Base-by-base conservation (phyloP, 2,113 vertebrate species). In the Melanerpes formicivorus region DNA sequence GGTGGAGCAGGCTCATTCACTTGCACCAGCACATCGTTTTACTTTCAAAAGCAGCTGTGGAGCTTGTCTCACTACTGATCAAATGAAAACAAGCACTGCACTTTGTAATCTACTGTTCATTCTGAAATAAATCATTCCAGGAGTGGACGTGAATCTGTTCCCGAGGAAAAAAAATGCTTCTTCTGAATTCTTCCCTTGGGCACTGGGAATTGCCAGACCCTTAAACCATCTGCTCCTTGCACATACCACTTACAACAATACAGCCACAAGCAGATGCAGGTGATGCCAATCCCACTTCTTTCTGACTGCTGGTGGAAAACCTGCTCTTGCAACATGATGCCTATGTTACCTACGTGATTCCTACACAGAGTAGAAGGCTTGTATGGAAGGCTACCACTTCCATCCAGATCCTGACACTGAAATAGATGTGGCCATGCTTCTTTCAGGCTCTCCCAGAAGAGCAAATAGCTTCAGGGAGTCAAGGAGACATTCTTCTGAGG, bases 1-100 rank as follows among this genome's bases (percentile, higher is more conserved):
- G 1, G 17, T 2, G 32, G 8, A 23, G 37, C 69, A 22, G 59
- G 52, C 22, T 40, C 17, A 0, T 17, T 5, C 3, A 0, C 2
- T 67, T 62, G 69, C 74, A 72, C 22, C 59, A 14, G 32, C 8
- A 32, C 55, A 26, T 3, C 46, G 42, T 46, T 9, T 29, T 26
- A 4, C 48, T 22, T 30, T 3, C 6, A 60, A 72, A 46, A 32
- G 27, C 52, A 40, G 5, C 52, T 32, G 4, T 6, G 44, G 16
- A 18, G 22, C 12, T 30, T 32, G 14, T 11, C 74, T 63, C 30
- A 16, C 27, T 34, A 5, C n/a, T 14, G n/a, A 48, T 8, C 64
- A 59, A n/a, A 48, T 11, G 6, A 15, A 75, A 80, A 16, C 42
- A 64, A 48, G 37, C 5, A 6, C 2, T 2, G 1, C 3, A 3